Evolutionary conservation across 2,797 vertebrate genomes (phyloP).

Genomic region (Crocodylus rhombifer): DNA sequence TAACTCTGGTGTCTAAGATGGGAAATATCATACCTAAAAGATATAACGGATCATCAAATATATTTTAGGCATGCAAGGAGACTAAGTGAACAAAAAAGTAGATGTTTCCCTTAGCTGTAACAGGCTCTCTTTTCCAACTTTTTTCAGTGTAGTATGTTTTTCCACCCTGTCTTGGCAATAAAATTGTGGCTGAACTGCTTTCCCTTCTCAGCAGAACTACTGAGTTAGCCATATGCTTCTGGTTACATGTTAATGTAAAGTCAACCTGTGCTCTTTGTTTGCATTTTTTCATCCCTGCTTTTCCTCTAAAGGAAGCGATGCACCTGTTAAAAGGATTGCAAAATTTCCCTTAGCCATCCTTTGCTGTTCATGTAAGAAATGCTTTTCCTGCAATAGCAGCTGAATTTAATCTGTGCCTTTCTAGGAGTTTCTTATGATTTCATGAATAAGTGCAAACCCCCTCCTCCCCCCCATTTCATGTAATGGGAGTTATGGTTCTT

Average conservation of each 20-base stretch:
- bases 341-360: conserved; percentile 15
- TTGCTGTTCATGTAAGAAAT: neutral
- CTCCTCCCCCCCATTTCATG: neutral
- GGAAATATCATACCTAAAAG: neutral
- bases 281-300: conserved; percentile 11
- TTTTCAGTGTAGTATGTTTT: neutral
- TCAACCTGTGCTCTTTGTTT: neutral
- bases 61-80: no score
- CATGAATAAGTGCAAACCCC: neutral
- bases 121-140: neutral
- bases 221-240: neutral
- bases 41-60: neutral
- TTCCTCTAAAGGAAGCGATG: neutral
- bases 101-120: neutral
- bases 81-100: neutral
- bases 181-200: neutral
- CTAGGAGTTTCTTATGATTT: neutral
- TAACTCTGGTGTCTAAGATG: neutral
- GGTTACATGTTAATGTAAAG: conserved; percentile 28
- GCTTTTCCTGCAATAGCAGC: neutral
- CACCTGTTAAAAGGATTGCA: conserved; percentile 17
- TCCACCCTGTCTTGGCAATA: neutral
- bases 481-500: neutral
- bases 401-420: neutral
- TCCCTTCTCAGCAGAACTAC: conserved; percentile 21